Conservation (phyloP, 2,888 invertebrate genomes). For the Melitaea athalia region DNA sequence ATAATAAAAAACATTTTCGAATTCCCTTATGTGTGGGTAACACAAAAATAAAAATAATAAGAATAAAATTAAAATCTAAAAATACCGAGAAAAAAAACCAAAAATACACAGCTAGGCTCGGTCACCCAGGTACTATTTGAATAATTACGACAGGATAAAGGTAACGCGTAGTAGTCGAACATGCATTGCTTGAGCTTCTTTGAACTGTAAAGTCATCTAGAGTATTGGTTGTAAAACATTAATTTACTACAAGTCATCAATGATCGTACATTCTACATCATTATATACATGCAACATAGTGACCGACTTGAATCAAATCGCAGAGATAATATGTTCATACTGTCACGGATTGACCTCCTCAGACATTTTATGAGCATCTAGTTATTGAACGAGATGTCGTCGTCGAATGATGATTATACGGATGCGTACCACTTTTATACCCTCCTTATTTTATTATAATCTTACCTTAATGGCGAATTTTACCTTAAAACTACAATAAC, state of each 20-base stretch:
- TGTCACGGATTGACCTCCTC: slow-evolving; percentile 41
- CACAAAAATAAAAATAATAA: too few relatives aligned
- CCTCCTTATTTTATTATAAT: slow-evolving; percentile 15
- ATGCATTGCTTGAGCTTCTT: not conserved
- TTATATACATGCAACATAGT: slow-evolving; percentile 29
- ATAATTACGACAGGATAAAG: too few relatives aligned
- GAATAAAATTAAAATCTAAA: too few relatives aligned
- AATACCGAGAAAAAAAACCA: too few relatives aligned
- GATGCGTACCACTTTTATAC: slow-evolving; percentile 20
- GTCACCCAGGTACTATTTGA: too few relatives aligned
- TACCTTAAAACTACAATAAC: not conserved
- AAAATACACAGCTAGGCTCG: too few relatives aligned
- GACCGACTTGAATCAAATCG: slow-evolving; percentile 34
- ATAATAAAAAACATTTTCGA: too few relatives aligned
- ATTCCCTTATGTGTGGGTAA: too few relatives aligned
- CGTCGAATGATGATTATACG: slow-evolving; percentile 23
- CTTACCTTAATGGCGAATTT: not conserved
- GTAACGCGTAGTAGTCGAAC: too few relatives aligned
- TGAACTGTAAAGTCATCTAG: not conserved
- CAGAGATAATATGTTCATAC: slow-evolving; percentile 39
- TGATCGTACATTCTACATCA: slow-evolving; percentile 12
- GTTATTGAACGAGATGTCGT: slow-evolving; percentile 30
- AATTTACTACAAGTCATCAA: slow-evolving; percentile 4
- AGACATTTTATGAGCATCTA: slow-evolving; percentile 28
- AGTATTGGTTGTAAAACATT: not conserved